Conservation (phyloP, 2,797 vertebrate genomes). For the Pelobates cultripes region DNA sequence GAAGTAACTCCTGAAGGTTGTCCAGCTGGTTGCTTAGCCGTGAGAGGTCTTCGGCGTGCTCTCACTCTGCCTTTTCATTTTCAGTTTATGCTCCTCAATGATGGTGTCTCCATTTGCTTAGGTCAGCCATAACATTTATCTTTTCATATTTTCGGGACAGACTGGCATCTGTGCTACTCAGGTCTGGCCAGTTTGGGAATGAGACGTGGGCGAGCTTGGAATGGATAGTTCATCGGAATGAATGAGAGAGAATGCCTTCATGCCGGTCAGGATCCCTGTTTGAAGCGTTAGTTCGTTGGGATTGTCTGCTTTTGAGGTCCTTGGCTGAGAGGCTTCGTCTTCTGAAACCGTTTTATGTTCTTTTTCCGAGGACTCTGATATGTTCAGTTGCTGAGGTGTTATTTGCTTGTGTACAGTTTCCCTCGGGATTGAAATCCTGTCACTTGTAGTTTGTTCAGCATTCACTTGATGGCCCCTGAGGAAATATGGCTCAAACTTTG, state of each 20-base stretch:
- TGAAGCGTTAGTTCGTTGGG: not conserved
- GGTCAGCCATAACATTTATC: constrained; percentile 87
- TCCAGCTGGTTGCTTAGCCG: constrained; percentile 77
- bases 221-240: constrained; percentile 63
- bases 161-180: constrained; percentile 74
- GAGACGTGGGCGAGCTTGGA: constrained; percentile 61
- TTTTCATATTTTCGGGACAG: constrained; percentile 83
- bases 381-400: not conserved
- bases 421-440: constrained; percentile 58
- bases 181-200: constrained; percentile 64
- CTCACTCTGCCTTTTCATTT: constrained; percentile 84
- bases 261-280: constrained; percentile 51
- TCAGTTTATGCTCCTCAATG: constrained; percentile 83
- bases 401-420: constrained; percentile 59
- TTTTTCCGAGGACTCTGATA: not conserved
- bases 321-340: not conserved
- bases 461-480: constrained; percentile 61
- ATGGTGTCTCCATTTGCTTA: constrained; percentile 89
- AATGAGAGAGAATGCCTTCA: constrained; percentile 65
- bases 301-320: not conserved
- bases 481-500: constrained; percentile 69
- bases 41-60: constrained; percentile 72
- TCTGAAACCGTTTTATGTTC: not conserved
- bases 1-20: constrained; percentile 82
- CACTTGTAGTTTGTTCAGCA: constrained; percentile 61